These are phyloP conservation scores for Pogonomyrmex californicus DNA, from an alignment of 1,140 invertebrate species.

Conservation along the genomic window DNA sequence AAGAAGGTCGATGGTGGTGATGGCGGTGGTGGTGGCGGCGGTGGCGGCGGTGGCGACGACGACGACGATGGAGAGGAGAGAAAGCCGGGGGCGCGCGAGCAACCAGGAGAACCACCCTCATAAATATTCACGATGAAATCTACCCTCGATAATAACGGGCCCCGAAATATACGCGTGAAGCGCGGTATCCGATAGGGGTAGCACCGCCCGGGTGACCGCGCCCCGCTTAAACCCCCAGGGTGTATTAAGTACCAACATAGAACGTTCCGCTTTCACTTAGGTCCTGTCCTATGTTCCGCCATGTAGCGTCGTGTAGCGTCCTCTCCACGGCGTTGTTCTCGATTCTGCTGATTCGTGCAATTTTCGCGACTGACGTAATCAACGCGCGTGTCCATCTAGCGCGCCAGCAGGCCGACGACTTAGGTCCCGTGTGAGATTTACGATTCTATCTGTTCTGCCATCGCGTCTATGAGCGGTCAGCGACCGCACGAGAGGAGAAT, in stretches of 20 bases:
- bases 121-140: conserved; percentile 87
- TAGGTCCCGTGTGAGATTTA: conserved; percentile 53
- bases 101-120: conserved; percentile 78
- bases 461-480: conserved; percentile 38
- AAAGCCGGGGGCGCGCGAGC: conserved; percentile 60
- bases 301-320: background rate
- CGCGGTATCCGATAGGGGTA: conserved; percentile 76
- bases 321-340: conserved; percentile 1
- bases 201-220: conserved; percentile 58
- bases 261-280: conserved; percentile 57
- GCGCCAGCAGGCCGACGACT: background rate
- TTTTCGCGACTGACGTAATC: conserved; percentile 12
- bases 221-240: conserved; percentile 54
- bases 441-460: conserved; percentile 45
- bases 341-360: conserved; percentile 15
- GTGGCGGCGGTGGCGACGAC: background rate
- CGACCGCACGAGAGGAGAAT: conserved; percentile 70
- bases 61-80: conserved; percentile 51
- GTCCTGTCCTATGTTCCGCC: background rate
- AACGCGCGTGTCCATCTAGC: background rate
- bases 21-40: background rate
- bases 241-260: conserved; percentile 62
- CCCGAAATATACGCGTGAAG: conserved; percentile 81
- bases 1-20: conserved; percentile 57
- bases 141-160: conserved; percentile 86